These are phyloP conservation scores for Nephrocerus scutellatus DNA, from an alignment of 2,888 invertebrate genomes.

Conservation along the genomic window DNA sequence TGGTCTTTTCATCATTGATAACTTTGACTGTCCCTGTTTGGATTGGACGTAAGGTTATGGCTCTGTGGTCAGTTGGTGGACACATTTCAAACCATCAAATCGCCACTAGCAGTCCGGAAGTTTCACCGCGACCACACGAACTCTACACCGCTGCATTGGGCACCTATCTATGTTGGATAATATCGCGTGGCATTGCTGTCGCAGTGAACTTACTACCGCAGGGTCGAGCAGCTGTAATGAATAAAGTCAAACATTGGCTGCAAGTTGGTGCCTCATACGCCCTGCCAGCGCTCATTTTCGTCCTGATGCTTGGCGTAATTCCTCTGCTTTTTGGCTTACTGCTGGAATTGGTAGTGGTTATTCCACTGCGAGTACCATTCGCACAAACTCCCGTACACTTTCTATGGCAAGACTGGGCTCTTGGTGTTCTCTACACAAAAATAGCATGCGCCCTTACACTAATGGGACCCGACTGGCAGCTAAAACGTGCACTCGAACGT, in stretches of 20 bases:
- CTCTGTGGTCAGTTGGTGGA: slow-evolving; percentile 67
- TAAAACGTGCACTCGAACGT: slow-evolving; percentile 85
- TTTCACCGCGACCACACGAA: slow-evolving; percentile 74
- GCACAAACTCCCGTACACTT: slow-evolving; percentile 85
- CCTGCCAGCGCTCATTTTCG: slow-evolving; percentile 59
- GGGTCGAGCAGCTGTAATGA: slow-evolving; percentile 70
- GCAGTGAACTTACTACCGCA: slow-evolving; percentile 83
- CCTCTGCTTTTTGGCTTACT: slow-evolving; percentile 87
- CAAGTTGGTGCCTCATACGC: slow-evolving; percentile 68
- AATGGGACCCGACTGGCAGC: slow-evolving; percentile 97
- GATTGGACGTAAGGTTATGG: slow-evolving; percentile 82
- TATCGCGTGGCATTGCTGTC: slow-evolving; percentile 74
- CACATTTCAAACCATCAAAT: slow-evolving; percentile 27
- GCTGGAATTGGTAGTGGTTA: slow-evolving; percentile 83
- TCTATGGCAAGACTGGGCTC: slow-evolving; percentile 95
- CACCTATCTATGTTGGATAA: slow-evolving; percentile 90
- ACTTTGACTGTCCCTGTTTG: slow-evolving; percentile 82
- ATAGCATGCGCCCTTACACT: slow-evolving; percentile 93
- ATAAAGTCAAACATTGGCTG: slow-evolving; percentile 66
- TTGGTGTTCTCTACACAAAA: slow-evolving; percentile 95
- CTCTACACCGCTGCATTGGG: slow-evolving; percentile 91
- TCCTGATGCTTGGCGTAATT: slow-evolving; percentile 78
- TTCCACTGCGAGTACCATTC: slow-evolving; percentile 85
- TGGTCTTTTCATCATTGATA: slow-evolving; percentile 75
- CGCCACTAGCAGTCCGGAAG: slow-evolving; percentile 37